Evolutionary conservation across 2,113 vertebrate genomes (phyloP), one percentile per base, ranked within the genome.

Genomic region (Salvelinus namaycush): DNA sequence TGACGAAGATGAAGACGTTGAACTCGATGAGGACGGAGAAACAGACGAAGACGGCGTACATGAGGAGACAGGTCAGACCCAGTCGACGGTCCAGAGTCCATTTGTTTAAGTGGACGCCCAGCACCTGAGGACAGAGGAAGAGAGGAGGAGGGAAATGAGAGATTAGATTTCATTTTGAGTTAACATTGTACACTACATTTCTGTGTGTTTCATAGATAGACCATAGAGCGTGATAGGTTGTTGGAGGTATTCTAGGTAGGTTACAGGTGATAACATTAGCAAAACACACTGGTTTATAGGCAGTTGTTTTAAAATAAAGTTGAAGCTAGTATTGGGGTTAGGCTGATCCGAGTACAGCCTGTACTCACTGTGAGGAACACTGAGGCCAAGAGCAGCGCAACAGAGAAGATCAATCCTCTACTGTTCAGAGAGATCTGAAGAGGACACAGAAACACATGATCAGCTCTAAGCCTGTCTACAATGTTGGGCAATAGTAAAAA

Each of bases 1-100:
- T 98, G 94, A 98, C 97, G 59, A 98, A 98, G 39, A 95, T 96
- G 93, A 98, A 98, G 83, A 98, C 95, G 70, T 98, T 98, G 93
- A 98, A 98, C 81, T 98, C 97, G 13, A 96, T 98, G 92, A 98
- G 95, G 91, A 98, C 92, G 92, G 97, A 98, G 94, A 98, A 94
- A 92, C 94, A 97, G 69, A 98, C 92, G 84, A 98, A 98, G 90
- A 98, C 87, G 78, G 96, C 94, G 0, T 98, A 98, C 76, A 96
- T 79, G 86, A 95, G 83, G 78, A 98, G 92, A 87, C 96, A 97
- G 82, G 89, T 92, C n/a, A 94, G 81, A 49, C 97, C 97, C 76
- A 98, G 94, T 88, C 96, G 95, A 93, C 93, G 92, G 86, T 98
- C 96, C 91, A 98, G 93, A 78, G 94, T 96, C 97, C 96, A 98